Evolutionary conservation across 2,113 vertebrate species (phyloP).

Genomic region (Actenoides lindsayi): DNA sequence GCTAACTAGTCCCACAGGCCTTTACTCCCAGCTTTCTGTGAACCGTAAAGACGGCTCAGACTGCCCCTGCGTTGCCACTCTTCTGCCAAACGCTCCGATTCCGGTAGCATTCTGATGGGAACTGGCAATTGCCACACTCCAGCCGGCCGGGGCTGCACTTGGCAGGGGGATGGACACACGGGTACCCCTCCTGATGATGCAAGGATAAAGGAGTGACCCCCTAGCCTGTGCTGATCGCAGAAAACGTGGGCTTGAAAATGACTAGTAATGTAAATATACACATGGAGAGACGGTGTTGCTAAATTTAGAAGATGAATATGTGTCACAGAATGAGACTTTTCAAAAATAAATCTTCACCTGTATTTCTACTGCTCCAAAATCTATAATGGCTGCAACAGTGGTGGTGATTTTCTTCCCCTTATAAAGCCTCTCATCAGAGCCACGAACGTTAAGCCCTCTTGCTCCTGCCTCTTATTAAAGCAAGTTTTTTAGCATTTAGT

Average conservation of each 20-base stretch:
- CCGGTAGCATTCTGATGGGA: not conserved
- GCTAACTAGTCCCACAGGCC: rapidly evolving
- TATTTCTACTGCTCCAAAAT: not conserved
- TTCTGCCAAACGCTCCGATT: not conserved
- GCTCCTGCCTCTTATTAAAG: not conserved
- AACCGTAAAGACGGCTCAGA: not conserved
- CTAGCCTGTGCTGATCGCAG: not conserved
- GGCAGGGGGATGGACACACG: rapidly evolving
- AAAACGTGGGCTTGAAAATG: not conserved
- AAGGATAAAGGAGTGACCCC: not conserved
- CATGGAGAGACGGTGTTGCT: not conserved
- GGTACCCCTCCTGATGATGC: rapidly evolving
- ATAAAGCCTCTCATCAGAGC: not conserved
- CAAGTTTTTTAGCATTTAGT: not conserved
- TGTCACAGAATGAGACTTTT: not conserved
- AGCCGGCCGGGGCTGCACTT: rapidly evolving
- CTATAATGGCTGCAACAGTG: not conserved
- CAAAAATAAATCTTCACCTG: not conserved
- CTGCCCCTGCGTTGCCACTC: not conserved
- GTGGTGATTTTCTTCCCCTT: not conserved
- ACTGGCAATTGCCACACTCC: not conserved
- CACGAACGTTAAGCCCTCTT: not conserved
- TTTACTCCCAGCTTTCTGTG: not conserved
- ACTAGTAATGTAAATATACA: not conserved
- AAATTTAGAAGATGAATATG: not conserved